These are phyloP conservation scores for Heliornis fulica DNA, from an alignment of 2,113 vertebrate genomes.

Conservation along the genomic window DNA sequence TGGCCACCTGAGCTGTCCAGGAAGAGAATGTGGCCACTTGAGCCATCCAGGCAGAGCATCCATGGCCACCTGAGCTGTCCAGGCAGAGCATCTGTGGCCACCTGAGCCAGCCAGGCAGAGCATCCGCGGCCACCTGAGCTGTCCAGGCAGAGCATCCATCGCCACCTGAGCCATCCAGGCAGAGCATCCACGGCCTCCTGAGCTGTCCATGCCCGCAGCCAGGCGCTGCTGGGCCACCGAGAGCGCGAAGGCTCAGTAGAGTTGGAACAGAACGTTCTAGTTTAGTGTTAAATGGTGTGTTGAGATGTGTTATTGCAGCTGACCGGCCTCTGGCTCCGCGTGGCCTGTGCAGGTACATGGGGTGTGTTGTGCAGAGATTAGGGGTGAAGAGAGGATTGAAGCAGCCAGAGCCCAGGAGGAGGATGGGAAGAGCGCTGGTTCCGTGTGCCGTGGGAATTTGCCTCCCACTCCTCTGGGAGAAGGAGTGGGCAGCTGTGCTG, in stretches of 20 bases:
- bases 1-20: too few species aligned
- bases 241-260: neutral
- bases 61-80: too few species aligned
- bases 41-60: too few species aligned
- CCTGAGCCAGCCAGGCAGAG: too few species aligned
- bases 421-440: neutral
- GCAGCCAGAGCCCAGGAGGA: neutral
- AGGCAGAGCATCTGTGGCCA: too few species aligned
- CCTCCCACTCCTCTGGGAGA: rapidly evolving
- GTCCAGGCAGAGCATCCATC: too few species aligned
- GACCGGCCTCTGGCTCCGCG: neutral
- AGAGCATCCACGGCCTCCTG: neutral
- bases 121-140: neutral
- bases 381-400: neutral
- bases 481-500: neutral
- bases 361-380: neutral
- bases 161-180: too few species aligned
- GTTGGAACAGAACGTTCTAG: neutral
- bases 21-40: too few species aligned
- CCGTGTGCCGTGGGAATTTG: neutral
- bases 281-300: too few species aligned
- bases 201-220: neutral
- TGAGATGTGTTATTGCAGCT: neutral
- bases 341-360: neutral
- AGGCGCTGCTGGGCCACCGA: neutral